Evolutionary conservation across 2,888 invertebrate genomes (phyloP).

Genomic region (Limnephilus marmoratus): DNA sequence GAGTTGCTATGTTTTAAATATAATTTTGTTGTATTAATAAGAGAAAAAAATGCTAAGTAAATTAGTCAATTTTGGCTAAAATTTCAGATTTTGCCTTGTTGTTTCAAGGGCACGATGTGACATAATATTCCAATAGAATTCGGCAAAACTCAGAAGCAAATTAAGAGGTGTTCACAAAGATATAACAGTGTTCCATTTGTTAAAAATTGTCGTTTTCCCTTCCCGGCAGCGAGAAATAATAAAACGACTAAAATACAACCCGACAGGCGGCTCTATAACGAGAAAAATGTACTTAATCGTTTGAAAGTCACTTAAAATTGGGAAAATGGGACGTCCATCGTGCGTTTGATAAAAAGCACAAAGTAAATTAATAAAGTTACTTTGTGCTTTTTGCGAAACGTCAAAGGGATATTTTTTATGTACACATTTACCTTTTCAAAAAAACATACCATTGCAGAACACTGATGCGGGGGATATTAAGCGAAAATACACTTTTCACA

Average conservation of each 20-base stretch:
- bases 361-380: background rate
- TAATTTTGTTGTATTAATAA: too few species aligned
- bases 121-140: too few species aligned
- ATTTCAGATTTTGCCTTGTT: too few species aligned
- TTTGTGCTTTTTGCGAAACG: background rate
- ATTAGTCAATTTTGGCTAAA: too few species aligned
- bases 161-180: background rate
- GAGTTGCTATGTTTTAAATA: too few species aligned
- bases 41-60: too few species aligned
- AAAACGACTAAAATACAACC: background rate
- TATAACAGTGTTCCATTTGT: background rate
- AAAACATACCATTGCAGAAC: conserved; percentile 38
- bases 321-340: background rate
- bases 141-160: background rate
- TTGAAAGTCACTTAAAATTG: conserved; percentile 31
- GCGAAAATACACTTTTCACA: conserved; percentile 43
- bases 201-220: background rate
- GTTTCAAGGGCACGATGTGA: too few species aligned
- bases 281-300: conserved; percentile 6
- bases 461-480: conserved; percentile 39
- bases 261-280: background rate
- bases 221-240: background rate
- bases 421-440: conserved; percentile 47
- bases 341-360: conserved; percentile 11
- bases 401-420: conserved; percentile 36